Evolutionary conservation across 1,140 invertebrate genomes (phyloP), one percentile per base, ranked within the genome.

Genomic region (Drosophila serrata): DNA sequence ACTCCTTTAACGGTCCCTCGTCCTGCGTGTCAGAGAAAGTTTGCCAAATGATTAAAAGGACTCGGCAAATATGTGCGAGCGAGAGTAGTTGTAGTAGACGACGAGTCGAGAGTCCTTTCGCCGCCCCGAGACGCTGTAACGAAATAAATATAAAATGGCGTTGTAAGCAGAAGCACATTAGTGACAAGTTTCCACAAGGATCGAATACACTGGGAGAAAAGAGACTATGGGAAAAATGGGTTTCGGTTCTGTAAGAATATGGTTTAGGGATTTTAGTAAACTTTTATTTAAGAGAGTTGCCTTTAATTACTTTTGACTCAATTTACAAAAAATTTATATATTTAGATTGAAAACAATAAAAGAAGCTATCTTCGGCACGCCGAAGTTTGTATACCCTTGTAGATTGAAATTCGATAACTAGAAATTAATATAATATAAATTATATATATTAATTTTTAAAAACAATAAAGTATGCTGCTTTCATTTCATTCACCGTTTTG

Each of bases 11-110:
- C 33, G 46, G 73, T 68, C 68, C 51, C 63, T 81, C 81, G 57
- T 67, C 67, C 82, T 87, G 82, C 82, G 75, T 81, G 84, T 84
- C 84, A 88, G 79, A 79, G 82, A 86, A 90, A 90, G 81, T 90
- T 90, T 90, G 85, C 70, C 85, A 85, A 90, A 90, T 90, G 85
- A 90, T 90, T 90, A 90, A 90, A 90, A 90, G 85, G 85, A 85
- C 75, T 82, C 70, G 45, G 57, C 72, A 75, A 63, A 61, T 76
- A 64, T 57, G 53, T 68, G 48, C 72, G 35, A 81, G 75, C 72
- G 35, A 81, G 75, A 77, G 79, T 69, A 80, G 77, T 80, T 80
- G 62, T 35, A 42, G 60, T 57, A 69, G 70, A 46, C 22, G 13
- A 46, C 65, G 72, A 69, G 76, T 80, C 65, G 8, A 11, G 39